These are phyloP conservation scores for Struthidea cinerea DNA, from an alignment of 2,113 vertebrate genomes.

Conservation along the genomic window DNA sequence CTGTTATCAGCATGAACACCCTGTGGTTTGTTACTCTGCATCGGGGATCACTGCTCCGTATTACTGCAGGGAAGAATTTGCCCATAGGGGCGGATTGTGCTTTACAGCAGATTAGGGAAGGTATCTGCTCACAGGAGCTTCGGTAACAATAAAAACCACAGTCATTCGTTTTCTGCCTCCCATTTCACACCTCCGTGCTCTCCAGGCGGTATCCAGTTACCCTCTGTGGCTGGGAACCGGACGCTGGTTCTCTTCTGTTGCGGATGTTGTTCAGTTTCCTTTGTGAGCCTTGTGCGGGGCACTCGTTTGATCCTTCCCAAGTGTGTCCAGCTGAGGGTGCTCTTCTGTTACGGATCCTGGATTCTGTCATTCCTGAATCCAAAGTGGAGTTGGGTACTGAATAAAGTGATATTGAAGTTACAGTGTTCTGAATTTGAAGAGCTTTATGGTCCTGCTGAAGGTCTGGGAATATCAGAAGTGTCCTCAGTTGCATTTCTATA, in stretches of 20 bases:
- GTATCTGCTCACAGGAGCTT: background rate
- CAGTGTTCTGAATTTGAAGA: background rate
- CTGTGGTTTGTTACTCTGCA: background rate
- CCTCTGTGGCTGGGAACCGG: background rate
- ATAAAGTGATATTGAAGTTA: background rate
- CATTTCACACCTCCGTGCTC: background rate
- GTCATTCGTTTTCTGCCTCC: background rate
- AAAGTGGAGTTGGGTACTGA: background rate
- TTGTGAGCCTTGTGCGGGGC: background rate
- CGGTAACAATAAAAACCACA: background rate
- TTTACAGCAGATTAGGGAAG: background rate
- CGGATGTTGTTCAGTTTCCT: fast-evolving
- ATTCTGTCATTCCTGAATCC: background rate
- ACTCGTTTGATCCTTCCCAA: background rate
- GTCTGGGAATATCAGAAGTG: background rate
- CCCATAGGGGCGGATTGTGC: background rate
- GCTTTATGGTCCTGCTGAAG: background rate
- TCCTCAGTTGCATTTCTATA: background rate
- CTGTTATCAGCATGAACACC: background rate
- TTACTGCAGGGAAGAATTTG: background rate
- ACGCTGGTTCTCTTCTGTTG: background rate
- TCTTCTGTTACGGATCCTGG: background rate
- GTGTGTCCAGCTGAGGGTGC: constrained; percentile 44
- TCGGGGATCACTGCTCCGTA: background rate
- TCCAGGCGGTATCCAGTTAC: background rate